Evolutionary conservation across 2,113 vertebrate genomes (phyloP).

Genomic region (Sciurus niger): DNA sequence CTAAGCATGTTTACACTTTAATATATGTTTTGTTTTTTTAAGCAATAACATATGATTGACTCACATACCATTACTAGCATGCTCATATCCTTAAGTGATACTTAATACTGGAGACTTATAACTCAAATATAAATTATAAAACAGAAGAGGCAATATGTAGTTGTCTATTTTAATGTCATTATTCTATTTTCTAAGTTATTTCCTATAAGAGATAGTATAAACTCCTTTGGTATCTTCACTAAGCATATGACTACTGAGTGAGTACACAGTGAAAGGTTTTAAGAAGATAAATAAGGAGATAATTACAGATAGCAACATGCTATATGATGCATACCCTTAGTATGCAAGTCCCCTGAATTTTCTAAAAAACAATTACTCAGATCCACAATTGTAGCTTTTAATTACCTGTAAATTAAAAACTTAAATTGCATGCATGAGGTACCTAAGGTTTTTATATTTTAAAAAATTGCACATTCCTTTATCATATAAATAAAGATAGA

Average conservation of each 20-base stretch:
- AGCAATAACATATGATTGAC: neutral
- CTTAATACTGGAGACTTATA: constrained; percentile 32
- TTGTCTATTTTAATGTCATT: constrained; percentile 16
- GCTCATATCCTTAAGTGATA: neutral
- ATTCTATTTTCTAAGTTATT: constrained; percentile 4
- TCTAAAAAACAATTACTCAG: neutral
- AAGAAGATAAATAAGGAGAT: neutral
- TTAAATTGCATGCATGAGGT: neutral
- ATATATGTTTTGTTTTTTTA: neutral
- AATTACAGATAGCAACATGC: neutral
- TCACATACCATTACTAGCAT: neutral
- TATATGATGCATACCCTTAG: neutral
- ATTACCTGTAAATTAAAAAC: constrained; percentile 1
- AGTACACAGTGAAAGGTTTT: neutral
- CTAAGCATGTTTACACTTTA: neutral
- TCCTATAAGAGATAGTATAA: neutral
- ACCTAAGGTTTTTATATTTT: constrained; percentile 17
- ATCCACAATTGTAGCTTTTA: neutral
- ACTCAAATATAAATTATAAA: constrained; percentile 14
- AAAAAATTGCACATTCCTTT: neutral
- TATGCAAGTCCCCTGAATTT: neutral
- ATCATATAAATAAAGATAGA: neutral
- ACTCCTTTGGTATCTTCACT: neutral
- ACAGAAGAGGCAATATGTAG: neutral
- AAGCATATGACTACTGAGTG: neutral